Base-by-base conservation (phyloP, 2,888 invertebrate genomes). In the Eubasilissa splendida region DNA sequence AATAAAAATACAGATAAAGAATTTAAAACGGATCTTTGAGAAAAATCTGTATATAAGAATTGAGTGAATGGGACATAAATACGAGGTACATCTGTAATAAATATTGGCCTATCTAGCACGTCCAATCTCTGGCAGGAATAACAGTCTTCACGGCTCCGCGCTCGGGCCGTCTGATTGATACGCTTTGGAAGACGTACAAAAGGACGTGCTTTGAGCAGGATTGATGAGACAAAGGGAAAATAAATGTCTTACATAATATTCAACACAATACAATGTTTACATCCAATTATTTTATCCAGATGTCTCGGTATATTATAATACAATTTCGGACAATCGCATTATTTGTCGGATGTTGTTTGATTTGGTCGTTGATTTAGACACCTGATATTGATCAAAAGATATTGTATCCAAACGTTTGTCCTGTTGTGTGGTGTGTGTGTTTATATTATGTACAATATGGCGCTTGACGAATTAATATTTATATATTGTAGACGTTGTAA, bases 101-200 rank as follows among this genome's bases (percentile, higher is more conserved):
- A 66, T 66, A 66, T 66, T 50, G 66, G 50, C n/a, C 50, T 66
- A 66, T 66, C 66, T 11, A 66, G 33, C 50, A 66, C 66, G 42
- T 66, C 42, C 66, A 66, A 66, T 66, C 66, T 66, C 33, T 42
- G 33, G 50, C 66, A 66, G 42, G 42, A 66, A 66, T 31, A 33
- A 65, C 31, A 33, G 10, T 10, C 10, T 60, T 31, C 50, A 33
- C 66, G n/a, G 4, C n/a, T 3, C 50, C 2, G 31, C 58, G 58
- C 9, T n/a, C 12, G 8, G 12, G 33, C 50, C 31, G n/a, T 4
- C n/a, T 31, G 50, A 66, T 66, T 66, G 66, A 66, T 50, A n/a
- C 33, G n/a, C 50, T 9, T 58, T n/a, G 66, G 14, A 52, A n/a
- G 52, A n/a, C 14, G 63, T 10, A 63, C 12, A 12, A 63, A 63